Base-by-base conservation (phyloP, 2,888 invertebrate species). In the Ophion ellenae region DNA sequence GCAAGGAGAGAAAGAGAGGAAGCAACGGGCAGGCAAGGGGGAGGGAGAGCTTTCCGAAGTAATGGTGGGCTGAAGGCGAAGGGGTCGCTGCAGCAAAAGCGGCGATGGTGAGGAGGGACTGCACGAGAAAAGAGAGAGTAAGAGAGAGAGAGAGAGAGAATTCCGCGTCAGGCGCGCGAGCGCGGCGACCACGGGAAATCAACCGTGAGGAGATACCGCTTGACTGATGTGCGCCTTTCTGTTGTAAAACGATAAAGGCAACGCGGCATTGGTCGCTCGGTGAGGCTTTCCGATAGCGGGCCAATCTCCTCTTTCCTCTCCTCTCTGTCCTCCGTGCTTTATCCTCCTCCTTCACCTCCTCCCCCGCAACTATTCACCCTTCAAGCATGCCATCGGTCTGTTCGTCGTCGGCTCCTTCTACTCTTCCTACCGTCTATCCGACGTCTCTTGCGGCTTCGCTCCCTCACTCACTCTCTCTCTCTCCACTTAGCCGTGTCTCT, bases 211-310 rank as follows among this genome's bases (percentile, higher is more conserved):
- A 94, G 94, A 94, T 94, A 94, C 92, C 93, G 92, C 92, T 93
- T 94, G 94, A 94, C 94, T 94, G 94, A 94, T 94, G 94, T 93
- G 94, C 94, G 92, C 94, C 93, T 94, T 94, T 94, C 94, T 94
- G 94, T 93, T 94, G 94, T 93, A 94, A 94, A 94, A 93, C 93
- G 94, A 94, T 94, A 94, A 94, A 94, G 94, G 93, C 92, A 92
- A 91, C 92, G 91, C 92, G 93, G 93, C 93, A 93, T 93, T 93
- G 94, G 93, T 91, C 92, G 93, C 92, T 57, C 63, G 71, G 90
- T 91, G 91, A 91, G 91, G 91, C 91, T 93, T 93, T 92, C 92
- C 93, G 94, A 94, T 94, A 93, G 91, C 89, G 87, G 81, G 80
- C 88, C 83, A 86, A 88, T 86, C 86, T 79, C 89, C 88, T 84